phyloP scores from a whole-genome alignment of 2,797 vertebrate species.

The Glyptemys insculpta region DNA sequence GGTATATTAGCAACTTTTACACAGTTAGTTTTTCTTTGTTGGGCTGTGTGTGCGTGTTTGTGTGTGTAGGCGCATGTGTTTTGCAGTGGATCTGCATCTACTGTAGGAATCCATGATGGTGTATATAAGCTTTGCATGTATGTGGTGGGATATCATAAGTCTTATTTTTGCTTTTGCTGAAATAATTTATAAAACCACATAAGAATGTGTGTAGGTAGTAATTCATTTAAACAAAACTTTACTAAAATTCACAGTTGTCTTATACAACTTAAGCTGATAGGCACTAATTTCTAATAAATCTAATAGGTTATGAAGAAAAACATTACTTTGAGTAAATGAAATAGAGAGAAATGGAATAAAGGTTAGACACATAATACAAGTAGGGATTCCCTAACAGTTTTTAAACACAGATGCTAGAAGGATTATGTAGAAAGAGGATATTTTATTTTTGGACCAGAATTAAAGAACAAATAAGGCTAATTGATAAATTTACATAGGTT shows the following conservation, averaged over 20 bases:
- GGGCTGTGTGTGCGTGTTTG: background rate
- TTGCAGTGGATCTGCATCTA: background rate
- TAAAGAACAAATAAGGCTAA: background rate
- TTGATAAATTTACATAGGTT: background rate
- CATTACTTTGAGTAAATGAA: background rate
- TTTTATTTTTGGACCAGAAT: background rate
- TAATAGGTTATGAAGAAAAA: background rate
- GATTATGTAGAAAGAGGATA: background rate
- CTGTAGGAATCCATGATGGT: background rate
- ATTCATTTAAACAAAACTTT: background rate
- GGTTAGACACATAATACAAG: background rate
- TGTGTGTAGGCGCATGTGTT: background rate
- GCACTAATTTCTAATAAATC: background rate
- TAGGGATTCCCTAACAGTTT: background rate
- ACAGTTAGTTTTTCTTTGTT: background rate
- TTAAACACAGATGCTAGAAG: background rate
- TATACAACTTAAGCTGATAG: background rate
- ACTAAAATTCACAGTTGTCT: background rate
- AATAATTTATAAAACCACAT: background rate
- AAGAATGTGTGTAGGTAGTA: background rate
- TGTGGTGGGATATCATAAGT: no score
- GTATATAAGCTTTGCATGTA: no score
- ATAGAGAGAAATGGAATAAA: background rate
- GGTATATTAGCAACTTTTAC: no score
- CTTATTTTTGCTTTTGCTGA: background rate